Evolutionary conservation across 2,888 invertebrate genomes (phyloP).

Genomic region (Apamea crenata): DNA sequence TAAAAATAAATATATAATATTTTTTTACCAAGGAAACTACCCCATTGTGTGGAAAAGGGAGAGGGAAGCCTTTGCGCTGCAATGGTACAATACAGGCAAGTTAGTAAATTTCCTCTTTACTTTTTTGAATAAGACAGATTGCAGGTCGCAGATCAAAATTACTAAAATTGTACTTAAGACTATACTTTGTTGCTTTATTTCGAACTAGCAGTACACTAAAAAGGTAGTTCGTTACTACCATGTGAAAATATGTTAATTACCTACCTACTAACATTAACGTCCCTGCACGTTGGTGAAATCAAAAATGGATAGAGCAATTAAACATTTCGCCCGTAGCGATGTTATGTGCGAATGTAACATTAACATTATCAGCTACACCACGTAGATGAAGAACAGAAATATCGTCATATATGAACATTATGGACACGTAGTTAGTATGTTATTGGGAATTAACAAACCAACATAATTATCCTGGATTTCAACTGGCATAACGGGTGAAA

Average conservation of each 20-base stretch:
- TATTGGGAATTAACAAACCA: no score
- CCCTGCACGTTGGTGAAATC: constrained; percentile 38
- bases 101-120: neutral
- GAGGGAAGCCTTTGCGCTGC: neutral
- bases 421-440: no score
- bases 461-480: no score
- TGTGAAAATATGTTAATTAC: neutral
- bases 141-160: neutral
- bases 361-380: constrained; percentile 45
- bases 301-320: constrained; percentile 63
- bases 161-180: neutral
- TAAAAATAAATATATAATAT: no score
- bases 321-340: constrained; percentile 56
- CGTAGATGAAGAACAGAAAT: constrained; percentile 41
- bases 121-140: neutral
- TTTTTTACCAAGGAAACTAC: no score
- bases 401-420: neutral
- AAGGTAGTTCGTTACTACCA: neutral
- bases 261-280: constrained; percentile 23
- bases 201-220: neutral
- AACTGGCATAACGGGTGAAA: no score
- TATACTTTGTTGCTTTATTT: neutral
- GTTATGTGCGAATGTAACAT: constrained; percentile 52
- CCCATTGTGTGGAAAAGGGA: no score
- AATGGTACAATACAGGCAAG: neutral